Evolutionary conservation across 92 coral and sea anemone species (phyloP).

Genomic region (Parazoanthus darwini): DNA sequence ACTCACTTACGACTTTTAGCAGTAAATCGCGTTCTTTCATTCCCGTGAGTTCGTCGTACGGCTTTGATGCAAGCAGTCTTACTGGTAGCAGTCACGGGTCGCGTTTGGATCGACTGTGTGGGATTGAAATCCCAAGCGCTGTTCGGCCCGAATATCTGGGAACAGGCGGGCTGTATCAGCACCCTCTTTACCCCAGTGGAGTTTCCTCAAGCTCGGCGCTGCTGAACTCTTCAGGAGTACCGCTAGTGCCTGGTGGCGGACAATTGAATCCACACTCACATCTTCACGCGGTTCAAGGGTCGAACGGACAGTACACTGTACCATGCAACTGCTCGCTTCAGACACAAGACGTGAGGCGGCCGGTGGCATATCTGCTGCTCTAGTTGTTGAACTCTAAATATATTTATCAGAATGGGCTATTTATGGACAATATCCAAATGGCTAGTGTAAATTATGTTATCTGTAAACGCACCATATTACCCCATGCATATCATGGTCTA

Average conservation of each 20-base stretch:
- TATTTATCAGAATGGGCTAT: constrained; percentile 64
- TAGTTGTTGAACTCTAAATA: constrained; percentile 64
- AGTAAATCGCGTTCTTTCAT: constrained; percentile 88
- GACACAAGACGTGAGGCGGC: constrained; percentile 93
- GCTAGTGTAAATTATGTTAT: constrained; percentile 82
- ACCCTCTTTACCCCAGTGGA: constrained; percentile 77
- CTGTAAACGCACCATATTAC: constrained; percentile 54
- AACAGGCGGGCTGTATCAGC: constrained; percentile 78
- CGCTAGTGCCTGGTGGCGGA: constrained; percentile 71
- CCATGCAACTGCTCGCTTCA: constrained; percentile 96
- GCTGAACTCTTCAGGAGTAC: constrained; percentile 73
- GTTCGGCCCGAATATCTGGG: constrained; percentile 88
- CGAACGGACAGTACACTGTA: constrained; percentile 90
- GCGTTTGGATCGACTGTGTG: constrained; percentile 68
- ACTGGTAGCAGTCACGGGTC: constrained; percentile 68
- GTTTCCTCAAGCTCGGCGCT: constrained; percentile 73
- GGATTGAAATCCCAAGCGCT: constrained; percentile 84
- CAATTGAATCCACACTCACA: constrained; percentile 84
- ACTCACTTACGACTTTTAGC: constrained; percentile 61
- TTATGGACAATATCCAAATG: constrained; percentile 76
- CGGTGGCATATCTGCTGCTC: constrained; percentile 94
- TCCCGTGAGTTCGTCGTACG: constrained; percentile 76
- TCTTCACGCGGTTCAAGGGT: constrained; percentile 87
- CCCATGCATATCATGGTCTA: constrained; percentile 34
- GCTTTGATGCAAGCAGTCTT: constrained; percentile 63